These are phyloP conservation scores for Lasioglossum leucozonium DNA, from an alignment of 2,888 invertebrate genomes.

Conservation along the genomic window DNA sequence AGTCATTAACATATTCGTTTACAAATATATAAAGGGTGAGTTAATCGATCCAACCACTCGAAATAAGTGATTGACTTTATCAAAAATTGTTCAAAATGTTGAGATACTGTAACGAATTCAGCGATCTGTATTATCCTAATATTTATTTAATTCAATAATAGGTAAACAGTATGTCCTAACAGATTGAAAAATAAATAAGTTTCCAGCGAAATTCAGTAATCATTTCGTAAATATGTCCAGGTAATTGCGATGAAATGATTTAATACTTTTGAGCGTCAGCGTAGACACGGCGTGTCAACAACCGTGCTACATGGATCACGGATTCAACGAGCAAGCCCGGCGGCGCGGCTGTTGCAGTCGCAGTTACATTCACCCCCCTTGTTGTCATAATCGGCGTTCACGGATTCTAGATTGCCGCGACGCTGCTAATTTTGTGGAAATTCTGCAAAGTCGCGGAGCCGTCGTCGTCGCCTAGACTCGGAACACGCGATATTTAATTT, in stretches of 20 bases:
- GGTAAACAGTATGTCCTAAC: too few species aligned
- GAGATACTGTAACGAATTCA: too few species aligned
- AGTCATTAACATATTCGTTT: neutral
- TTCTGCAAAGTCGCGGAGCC: neutral
- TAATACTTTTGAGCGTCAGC: neutral
- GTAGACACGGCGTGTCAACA: neutral
- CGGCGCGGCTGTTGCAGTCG: neutral
- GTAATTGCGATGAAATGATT: neutral
- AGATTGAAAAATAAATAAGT: too few species aligned
- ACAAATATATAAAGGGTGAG: neutral
- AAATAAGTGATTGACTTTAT: too few species aligned
- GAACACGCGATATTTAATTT: conserved; percentile 29
- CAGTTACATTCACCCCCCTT: neutral
- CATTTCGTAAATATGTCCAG: neutral
- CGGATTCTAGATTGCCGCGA: neutral
- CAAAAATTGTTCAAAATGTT: too few species aligned
- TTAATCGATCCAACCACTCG: neutral
- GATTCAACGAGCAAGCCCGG: neutral
- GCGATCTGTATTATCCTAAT: too few species aligned
- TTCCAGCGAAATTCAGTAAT: neutral
- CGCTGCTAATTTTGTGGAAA: conserved; percentile 21
- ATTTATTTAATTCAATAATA: too few species aligned
- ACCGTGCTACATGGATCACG: neutral
- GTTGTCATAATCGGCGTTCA: conserved; percentile 29
- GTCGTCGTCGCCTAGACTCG: too few species aligned